Evolutionary conservation across 2,113 vertebrate genomes (phyloP).

Genomic region (Antennarius striatus): DNA sequence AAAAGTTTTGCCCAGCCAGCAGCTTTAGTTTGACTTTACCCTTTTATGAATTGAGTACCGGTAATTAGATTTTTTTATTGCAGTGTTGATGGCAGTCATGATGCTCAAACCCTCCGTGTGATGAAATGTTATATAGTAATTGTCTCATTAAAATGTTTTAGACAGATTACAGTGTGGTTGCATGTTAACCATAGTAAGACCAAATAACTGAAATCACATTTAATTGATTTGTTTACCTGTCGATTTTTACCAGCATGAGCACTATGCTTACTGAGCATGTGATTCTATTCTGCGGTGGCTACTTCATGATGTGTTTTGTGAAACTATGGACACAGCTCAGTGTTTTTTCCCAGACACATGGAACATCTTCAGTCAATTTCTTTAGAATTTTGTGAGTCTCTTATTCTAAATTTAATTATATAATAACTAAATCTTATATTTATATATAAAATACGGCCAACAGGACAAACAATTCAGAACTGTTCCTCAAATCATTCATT

Average conservation of each 20-base stretch:
- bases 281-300: no score
- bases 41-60: background rate
- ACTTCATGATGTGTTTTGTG: no score
- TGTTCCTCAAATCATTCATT: constrained; percentile 41
- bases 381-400: background rate
- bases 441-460: no score
- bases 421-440: no score
- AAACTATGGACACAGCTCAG: no score
- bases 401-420: no score
- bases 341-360: no score
- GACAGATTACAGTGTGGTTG: background rate
- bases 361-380: no score
- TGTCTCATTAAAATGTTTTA: constrained; percentile 1
- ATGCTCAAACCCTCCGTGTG: background rate
- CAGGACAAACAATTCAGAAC: constrained; percentile 10
- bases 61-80: background rate
- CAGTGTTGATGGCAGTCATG: background rate
- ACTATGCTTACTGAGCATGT: no score
- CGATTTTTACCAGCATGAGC: constrained; percentile 2
- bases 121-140: constrained; percentile 3
- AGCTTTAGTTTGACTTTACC: background rate
- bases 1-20: background rate
- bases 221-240: constrained; percentile 4
- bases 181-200: background rate
- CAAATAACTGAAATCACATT: background rate